Conservation (phyloP, 2,888 invertebrate species). For the Torymus auratus region DNA sequence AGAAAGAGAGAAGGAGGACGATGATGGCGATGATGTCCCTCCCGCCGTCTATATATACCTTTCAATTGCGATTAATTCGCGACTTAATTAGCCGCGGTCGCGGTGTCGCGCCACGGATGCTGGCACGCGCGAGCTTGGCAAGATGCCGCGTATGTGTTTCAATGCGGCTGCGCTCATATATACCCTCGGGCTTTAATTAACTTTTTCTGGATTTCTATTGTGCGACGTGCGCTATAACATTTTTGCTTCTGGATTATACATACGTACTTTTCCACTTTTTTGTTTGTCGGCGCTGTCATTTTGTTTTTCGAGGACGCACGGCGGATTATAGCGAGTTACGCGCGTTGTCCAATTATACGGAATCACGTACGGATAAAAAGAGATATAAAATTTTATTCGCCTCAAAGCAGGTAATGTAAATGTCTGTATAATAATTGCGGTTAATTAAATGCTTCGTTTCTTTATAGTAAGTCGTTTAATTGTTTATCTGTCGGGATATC, state of each 20-base stretch:
- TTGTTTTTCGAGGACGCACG: too few species aligned
- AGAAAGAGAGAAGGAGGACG: background rate
- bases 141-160: too few species aligned
- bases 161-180: background rate
- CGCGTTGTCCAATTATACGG: slow-evolving; percentile 5
- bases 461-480: background rate
- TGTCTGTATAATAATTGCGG: background rate
- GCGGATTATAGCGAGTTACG: too few species aligned
- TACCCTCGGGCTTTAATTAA: slow-evolving; percentile 12
- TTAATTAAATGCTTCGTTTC: background rate
- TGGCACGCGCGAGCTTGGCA: too few species aligned
- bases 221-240: too few species aligned
- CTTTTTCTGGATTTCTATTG: slow-evolving; percentile 2
- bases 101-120: background rate
- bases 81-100: slow-evolving; percentile 40
- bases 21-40: slow-evolving; percentile 2
- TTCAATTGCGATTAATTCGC: slow-evolving; percentile 52
- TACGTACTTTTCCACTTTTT: too few species aligned
- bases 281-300: too few species aligned
- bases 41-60: slow-evolving; percentile 15
- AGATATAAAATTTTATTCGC: background rate
- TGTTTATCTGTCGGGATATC: background rate
- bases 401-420: background rate
- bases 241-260: too few species aligned
- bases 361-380: background rate